Conservation (phyloP, 2,113 vertebrate species). For the Tragelaphus imberbis region DNA sequence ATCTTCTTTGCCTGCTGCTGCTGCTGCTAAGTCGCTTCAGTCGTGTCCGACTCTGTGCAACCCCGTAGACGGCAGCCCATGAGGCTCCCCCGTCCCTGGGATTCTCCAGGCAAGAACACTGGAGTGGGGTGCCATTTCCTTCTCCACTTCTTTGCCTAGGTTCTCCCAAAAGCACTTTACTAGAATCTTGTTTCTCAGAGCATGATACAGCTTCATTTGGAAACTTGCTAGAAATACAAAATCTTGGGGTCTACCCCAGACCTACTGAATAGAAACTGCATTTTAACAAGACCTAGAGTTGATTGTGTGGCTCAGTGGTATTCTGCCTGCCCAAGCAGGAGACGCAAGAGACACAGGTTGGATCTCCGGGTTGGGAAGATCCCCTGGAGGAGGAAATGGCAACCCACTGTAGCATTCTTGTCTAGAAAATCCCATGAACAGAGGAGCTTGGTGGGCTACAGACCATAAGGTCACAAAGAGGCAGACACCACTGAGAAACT, state of each 20-base stretch:
- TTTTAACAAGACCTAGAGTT: background rate
- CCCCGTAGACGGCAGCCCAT: too few species aligned
- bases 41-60: fast-evolving
- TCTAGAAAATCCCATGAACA: background rate
- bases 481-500: background rate
- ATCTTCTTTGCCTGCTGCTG: background rate
- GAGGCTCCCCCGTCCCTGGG: too few species aligned
- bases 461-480: background rate
- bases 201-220: background rate
- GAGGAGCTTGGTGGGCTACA: background rate
- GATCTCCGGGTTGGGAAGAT: background rate
- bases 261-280: background rate
- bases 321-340: background rate
- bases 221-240: background rate
- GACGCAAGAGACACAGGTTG: background rate
- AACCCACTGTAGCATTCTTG: background rate
- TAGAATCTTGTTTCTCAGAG: background rate
- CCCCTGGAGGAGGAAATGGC: background rate
- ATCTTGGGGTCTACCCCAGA: background rate
- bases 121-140: too few species aligned
- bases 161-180: background rate
- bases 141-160: background rate
- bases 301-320: background rate
- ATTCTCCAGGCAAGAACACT: too few species aligned
- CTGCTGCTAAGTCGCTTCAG: too few species aligned